Percentiles rank a stretch among this genome's conserved stretches.
Conservation (phyloP, 2,113 vertebrate genomes). For the Turdus rufiventris region DNA sequence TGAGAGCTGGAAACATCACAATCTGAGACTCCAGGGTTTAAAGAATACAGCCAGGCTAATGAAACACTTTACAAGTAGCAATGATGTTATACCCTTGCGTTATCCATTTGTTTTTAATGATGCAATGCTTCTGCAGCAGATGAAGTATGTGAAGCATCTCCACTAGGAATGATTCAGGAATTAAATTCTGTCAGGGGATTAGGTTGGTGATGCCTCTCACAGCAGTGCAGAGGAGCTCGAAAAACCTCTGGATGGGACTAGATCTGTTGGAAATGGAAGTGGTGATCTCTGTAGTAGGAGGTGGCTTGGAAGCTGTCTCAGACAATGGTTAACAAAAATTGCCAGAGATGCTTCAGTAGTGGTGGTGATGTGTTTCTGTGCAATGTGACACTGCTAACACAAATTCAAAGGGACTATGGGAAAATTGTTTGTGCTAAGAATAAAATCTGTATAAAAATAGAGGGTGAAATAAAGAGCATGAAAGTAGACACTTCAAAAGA, state of each 20-base stretch:
- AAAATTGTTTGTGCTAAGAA: neutral
- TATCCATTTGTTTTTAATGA: neutral
- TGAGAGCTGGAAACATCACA: neutral
- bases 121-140: neutral
- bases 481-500: neutral
- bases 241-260: neutral
- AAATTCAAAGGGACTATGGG: neutral
- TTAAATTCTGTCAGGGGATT: neutral
- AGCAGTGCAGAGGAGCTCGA: neutral
- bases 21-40: neutral
- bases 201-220: neutral
- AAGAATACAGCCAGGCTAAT: neutral
- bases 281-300: neutral
- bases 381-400: neutral
- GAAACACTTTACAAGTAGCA: neutral
- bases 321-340: neutral
- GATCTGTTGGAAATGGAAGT: neutral
- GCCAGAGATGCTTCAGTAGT: neutral
- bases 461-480: neutral
- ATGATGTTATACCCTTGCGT: neutral
- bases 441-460: slow-evolving; percentile 16
- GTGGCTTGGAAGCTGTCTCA: neutral
- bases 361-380: neutral
- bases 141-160: neutral
- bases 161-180: neutral